Evolutionary conservation across 2,113 vertebrate species (phyloP).

Genomic region (Pachypanchax playfairii): DNA sequence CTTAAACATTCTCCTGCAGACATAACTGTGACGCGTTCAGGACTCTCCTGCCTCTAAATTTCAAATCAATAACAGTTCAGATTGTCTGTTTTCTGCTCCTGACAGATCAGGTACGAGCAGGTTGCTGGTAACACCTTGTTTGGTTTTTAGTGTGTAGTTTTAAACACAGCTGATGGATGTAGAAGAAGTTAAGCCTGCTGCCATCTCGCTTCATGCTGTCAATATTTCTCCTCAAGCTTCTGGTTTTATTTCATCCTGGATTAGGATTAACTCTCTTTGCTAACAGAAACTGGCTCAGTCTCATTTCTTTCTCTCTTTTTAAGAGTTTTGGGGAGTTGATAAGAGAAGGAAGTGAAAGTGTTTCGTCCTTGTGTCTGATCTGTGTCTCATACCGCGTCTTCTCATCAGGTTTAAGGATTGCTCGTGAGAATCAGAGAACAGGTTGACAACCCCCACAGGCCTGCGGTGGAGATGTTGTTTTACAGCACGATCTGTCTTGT

Average conservation of each 20-base stretch:
- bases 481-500: constrained; percentile 85
- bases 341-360: no score
- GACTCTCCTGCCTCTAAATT: background rate
- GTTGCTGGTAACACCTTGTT: background rate
- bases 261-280: no score
- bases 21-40: constrained; percentile 18
- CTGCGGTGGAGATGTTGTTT: constrained; percentile 85
- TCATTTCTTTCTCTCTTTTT: background rate
- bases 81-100: constrained; percentile 1
- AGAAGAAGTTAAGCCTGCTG: constrained; percentile 7
- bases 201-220: constrained; percentile 2
- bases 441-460: constrained; percentile 61
- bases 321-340: background rate
- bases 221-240: constrained; percentile 11
- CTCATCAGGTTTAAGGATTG: no score
- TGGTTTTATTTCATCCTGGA: no score
- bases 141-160: background rate
- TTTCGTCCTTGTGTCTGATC: no score
- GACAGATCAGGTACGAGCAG: background rate
- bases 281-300: constrained; percentile 1
- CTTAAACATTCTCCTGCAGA: constrained; percentile 56
- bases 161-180: constrained; percentile 32
- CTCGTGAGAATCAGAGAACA: constrained; percentile 59
- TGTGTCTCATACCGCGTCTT: no score
- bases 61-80: background rate